Percentiles rank a stretch among this genome's conserved stretches.
phyloP scores from a whole-genome alignment of 2,888 invertebrate species.

The Holacanthella duospinosa region DNA sequence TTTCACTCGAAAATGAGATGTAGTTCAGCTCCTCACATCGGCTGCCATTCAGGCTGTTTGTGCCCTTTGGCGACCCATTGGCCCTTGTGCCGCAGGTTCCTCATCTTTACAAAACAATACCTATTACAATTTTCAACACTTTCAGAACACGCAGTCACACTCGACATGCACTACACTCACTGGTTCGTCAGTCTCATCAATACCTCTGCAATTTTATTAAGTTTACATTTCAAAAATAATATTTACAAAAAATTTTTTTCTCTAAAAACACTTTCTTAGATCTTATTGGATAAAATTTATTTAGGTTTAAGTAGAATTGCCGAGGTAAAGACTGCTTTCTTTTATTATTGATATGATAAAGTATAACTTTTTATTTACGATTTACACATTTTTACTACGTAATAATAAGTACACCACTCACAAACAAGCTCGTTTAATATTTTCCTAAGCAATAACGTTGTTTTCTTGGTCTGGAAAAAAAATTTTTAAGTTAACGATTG shows the following conservation, averaged over 20 bases:
- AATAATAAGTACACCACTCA: conserved; percentile 22
- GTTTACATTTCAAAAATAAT: neutral
- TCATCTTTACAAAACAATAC: conserved; percentile 38
- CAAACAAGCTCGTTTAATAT: conserved; percentile 31
- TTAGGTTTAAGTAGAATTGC: neutral
- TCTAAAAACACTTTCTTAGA: too few relatives aligned
- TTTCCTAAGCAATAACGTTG: neutral
- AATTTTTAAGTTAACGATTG: conserved; percentile 10
- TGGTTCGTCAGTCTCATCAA: neutral
- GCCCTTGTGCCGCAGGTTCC: conserved; percentile 37
- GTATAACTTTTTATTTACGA: conserved; percentile 10
- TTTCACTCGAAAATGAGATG: conserved; percentile 35
- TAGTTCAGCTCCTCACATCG: conserved; percentile 38
- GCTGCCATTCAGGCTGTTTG: conserved; percentile 37
- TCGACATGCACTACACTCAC: conserved; percentile 28
- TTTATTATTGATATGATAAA: neutral
- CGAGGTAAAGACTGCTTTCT: neutral
- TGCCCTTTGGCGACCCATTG: conserved; percentile 36
- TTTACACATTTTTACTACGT: conserved; percentile 13
- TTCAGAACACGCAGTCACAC: conserved; percentile 31
- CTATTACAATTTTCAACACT: conserved; percentile 31
- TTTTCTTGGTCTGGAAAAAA: conserved; percentile 11
- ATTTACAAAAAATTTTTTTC: neutral
- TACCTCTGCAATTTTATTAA: neutral
- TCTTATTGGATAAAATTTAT: too few relatives aligned